Percentiles rank a stretch among this genome's conserved stretches.
Conservation (phyloP, 2,113 vertebrate species). For the Syngnathus scovelli region DNA sequence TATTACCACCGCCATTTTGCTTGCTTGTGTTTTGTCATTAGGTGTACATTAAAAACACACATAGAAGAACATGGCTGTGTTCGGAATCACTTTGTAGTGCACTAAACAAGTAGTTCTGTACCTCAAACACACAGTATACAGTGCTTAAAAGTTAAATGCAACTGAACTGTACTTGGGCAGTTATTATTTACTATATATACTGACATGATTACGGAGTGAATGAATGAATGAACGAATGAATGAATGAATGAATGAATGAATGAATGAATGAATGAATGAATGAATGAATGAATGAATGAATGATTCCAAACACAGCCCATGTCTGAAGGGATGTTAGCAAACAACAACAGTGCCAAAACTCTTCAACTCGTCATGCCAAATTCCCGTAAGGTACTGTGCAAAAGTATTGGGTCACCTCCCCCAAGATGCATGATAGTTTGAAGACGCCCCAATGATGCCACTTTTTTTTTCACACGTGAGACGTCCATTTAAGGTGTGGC, state of each 20-base stretch:
- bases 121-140: too few relatives aligned
- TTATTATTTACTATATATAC: too few relatives aligned
- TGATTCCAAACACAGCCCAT: constrained; percentile 5
- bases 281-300: neutral
- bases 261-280: too few relatives aligned
- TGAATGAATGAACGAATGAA: too few relatives aligned
- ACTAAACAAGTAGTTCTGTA: neutral
- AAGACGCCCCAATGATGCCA: too few relatives aligned
- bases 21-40: constrained; percentile 29
- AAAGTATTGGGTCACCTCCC: neutral
- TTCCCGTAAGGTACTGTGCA: constrained; percentile 15
- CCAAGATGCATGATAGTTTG: neutral
- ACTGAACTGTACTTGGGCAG: too few relatives aligned
- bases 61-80: neutral
- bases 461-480: neutral
- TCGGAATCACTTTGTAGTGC: neutral
- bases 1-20: constrained; percentile 15
- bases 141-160: too few relatives aligned
- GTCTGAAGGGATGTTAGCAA: constrained; percentile 43
- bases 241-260: too few relatives aligned
- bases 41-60: neutral
- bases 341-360: constrained; percentile 50
- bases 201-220: too few relatives aligned
- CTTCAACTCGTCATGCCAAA: constrained; percentile 47
- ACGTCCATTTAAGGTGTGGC: neutral